These are phyloP conservation scores for Arenaria interpres DNA, from an alignment of 2,113 vertebrate genomes.

Conservation along the genomic window DNA sequence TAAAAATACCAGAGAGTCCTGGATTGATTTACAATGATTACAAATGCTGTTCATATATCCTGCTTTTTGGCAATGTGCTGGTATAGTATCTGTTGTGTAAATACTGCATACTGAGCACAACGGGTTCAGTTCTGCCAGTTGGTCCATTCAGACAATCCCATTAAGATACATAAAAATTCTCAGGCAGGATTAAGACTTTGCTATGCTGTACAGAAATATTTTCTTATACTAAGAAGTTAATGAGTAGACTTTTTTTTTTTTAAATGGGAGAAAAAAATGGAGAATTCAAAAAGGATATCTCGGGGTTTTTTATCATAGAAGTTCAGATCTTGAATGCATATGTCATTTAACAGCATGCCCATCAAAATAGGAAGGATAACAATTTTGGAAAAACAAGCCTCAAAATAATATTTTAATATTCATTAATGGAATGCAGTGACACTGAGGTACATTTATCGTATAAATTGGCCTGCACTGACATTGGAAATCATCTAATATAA, in stretches of 20 bases:
- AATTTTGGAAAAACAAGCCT: neutral
- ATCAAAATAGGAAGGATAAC: neutral
- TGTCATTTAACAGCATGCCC: neutral
- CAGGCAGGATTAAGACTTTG: neutral
- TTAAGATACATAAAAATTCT: neutral
- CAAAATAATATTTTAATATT: conserved; percentile 34
- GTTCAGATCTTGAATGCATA: neutral
- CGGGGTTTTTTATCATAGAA: neutral
- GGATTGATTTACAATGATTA: neutral
- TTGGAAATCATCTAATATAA: conserved; percentile 66
- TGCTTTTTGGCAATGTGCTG: neutral
- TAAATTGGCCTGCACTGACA: conserved; percentile 47
- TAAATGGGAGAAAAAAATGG: neutral
- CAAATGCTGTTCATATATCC: neutral
- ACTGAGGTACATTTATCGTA: conserved; percentile 43
- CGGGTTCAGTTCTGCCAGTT: neutral
- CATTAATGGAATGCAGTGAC: conserved; percentile 23
- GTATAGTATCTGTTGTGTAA: neutral
- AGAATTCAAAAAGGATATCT: neutral
- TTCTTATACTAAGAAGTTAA: neutral
- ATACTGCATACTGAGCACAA: neutral
- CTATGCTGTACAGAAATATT: neutral
- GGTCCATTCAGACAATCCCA: neutral
- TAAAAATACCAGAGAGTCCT: neutral
- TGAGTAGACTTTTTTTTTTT: neutral